Base-by-base conservation (phyloP, 1,140 invertebrate genomes). In the Leguminivora glycinivorella region DNA sequence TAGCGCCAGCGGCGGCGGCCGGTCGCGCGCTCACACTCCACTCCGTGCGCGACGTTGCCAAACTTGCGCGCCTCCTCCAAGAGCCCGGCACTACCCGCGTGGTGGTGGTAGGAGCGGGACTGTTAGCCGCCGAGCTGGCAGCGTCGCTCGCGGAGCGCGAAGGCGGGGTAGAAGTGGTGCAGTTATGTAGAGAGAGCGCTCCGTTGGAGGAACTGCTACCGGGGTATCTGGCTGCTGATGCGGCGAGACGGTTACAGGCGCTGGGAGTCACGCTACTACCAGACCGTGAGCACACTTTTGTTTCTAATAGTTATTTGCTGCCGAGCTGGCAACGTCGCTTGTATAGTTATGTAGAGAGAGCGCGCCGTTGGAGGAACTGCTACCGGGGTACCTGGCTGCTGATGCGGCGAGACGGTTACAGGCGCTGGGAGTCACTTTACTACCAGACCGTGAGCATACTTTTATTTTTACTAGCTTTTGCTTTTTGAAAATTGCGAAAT, bases 321-420 rank as follows among this genome's bases (percentile, higher is more conserved):
- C 77, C 60, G 83, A 88, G 80, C 82, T 86, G 63, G 80, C 78
- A 72, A 83, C 81, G 22, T 78, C 83, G 67, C 83, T 88, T 26
- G 80, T 77, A 70, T 78, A 80, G 70, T 68, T 81, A 76, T 84
- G 67, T 73, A 78, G 84, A 70, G 81, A 82, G 76, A 56, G 43
- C 26, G 77, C 76, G 67, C 81, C 83, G 73, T 74, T 86, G 71
- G 71, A 69, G 67, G 52, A 71, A 63, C 72, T 81, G 77, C 70
- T 86, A 76, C 83, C 84, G 70, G 75, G 43, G 26, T 81, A 83
- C 83, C 79, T 84, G 68, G 83, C 76, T 7, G 71, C 14, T 14
- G 82, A 82, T 40, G 79, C 79, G 26, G 84, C 82, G 72, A 70
- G 80, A 14, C 77, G 81, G 1, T 77, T 83, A 68, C 68, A 22